Conservation (phyloP, 2,888 invertebrate genomes). For the Platycnemis pennipes region DNA sequence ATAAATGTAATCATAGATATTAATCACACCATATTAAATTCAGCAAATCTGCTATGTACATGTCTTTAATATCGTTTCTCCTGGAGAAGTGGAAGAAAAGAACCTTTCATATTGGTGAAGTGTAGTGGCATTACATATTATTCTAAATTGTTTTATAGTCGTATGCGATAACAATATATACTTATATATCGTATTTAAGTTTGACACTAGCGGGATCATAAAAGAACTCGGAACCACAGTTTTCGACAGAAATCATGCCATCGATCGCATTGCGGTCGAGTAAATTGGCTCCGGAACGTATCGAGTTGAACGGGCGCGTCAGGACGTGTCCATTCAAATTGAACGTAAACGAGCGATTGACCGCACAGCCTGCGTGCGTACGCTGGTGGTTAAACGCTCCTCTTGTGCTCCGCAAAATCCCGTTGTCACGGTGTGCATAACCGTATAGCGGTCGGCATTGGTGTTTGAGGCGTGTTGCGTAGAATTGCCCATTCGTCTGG, state of each 20-base stretch:
- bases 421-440: slow-evolving; percentile 36
- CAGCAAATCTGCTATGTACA: too few relatives aligned
- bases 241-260: background rate
- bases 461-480: slow-evolving; percentile 36
- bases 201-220: background rate
- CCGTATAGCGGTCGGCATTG: slow-evolving; percentile 36
- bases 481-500: slow-evolving; percentile 36
- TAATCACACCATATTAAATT: too few relatives aligned
- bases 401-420: slow-evolving; percentile 35
- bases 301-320: slow-evolving; percentile 18
- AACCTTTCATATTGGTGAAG: too few relatives aligned
- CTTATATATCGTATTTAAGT: too few relatives aligned
- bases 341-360: slow-evolving; percentile 35
- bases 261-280: background rate
- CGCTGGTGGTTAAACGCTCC: slow-evolving; percentile 3
- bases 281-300: slow-evolving; percentile 36
- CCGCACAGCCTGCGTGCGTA: background rate
- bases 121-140: too few relatives aligned
- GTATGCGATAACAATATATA: too few relatives aligned
- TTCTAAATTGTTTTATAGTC: too few relatives aligned
- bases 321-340: slow-evolving; percentile 32
- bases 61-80: too few relatives aligned
- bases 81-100: too few relatives aligned
- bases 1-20: too few relatives aligned
- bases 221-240: background rate